These are phyloP conservation scores for Erpobdella octoculata DNA, from an alignment of 2,888 invertebrate genomes.

Conservation along the genomic window DNA sequence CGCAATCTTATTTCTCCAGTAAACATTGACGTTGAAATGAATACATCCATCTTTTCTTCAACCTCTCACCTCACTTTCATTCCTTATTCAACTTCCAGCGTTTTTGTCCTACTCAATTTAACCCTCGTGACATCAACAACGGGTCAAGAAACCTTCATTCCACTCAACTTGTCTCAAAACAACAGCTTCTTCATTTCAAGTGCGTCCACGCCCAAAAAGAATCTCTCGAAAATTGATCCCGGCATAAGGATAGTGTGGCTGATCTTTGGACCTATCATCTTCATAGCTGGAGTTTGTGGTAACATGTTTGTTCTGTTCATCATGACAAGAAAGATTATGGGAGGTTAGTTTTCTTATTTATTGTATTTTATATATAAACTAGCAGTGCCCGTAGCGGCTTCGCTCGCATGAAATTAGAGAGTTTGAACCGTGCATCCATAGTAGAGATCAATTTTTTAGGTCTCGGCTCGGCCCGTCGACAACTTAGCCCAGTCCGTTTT, in stretches of 20 bases:
- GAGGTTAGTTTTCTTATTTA: conserved; percentile 3
- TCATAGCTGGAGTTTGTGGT: conserved; percentile 36
- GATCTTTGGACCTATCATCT: conserved; percentile 36
- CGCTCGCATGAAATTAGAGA: too few species aligned
- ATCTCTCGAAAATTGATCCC: neutral
- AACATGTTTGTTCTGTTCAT: conserved; percentile 36
- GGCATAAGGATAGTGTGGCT: conserved; percentile 32
- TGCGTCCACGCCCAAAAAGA: neutral
- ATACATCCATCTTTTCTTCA: too few species aligned
- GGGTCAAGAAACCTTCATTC: too few species aligned
- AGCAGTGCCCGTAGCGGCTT: too few species aligned
- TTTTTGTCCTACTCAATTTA: neutral
- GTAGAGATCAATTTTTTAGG: too few species aligned
- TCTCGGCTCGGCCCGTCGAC: too few species aligned
- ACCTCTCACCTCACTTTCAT: neutral
- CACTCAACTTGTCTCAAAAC: neutral
- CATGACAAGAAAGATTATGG: conserved; percentile 35
- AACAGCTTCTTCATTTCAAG: neutral
- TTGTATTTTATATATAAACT: too few species aligned
- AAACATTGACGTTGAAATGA: too few species aligned
- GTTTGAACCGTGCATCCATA: too few species aligned
- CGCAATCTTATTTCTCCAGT: too few species aligned
- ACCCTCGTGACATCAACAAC: too few species aligned
- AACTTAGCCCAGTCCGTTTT: too few species aligned
- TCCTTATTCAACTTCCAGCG: neutral